These are phyloP conservation scores for Synanthedon andrenaeformis DNA, from an alignment of 2,888 invertebrate species.

Conservation along the genomic window DNA sequence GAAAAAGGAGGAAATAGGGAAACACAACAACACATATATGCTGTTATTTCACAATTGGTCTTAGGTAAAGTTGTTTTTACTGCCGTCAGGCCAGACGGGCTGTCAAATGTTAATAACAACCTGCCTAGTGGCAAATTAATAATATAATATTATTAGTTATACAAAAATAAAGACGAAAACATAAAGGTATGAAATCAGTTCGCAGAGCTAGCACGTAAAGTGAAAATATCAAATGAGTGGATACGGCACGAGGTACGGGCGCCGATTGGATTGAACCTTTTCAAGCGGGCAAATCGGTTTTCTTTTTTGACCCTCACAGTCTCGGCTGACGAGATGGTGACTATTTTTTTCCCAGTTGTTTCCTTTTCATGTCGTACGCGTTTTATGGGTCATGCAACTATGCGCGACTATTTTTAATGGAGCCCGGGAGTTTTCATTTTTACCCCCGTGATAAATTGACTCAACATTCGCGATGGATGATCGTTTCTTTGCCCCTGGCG, in stretches of 20 bases:
- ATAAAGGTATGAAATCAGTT: too few relatives aligned
- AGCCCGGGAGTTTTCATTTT: constrained; percentile 59
- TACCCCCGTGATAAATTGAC: constrained; percentile 62
- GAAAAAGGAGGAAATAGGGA: too few relatives aligned
- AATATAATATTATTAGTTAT: too few relatives aligned
- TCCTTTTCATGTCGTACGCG: constrained; percentile 61
- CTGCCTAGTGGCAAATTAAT: too few relatives aligned
- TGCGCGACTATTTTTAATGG: constrained; percentile 69
- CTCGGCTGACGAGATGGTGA: constrained; percentile 52
- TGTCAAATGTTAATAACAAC: too few relatives aligned
- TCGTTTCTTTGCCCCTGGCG: constrained; percentile 36
- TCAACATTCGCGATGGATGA: constrained; percentile 59
- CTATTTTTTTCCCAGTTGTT: constrained; percentile 52
- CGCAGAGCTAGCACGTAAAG: constrained; percentile 17
- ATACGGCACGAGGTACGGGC: constrained; percentile 41
- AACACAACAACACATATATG: too few relatives aligned
- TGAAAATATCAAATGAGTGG: constrained; percentile 69
- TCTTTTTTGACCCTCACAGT: constrained; percentile 58
- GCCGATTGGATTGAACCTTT: constrained; percentile 64
- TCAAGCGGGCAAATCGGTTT: constrained; percentile 69
- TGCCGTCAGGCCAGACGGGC: too few relatives aligned
- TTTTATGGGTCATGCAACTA: constrained; percentile 70
- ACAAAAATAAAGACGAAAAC: too few relatives aligned
- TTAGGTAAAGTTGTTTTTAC: too few relatives aligned
- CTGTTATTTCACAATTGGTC: too few relatives aligned